phyloP scores from a whole-genome alignment of 2,888 invertebrate species.

The Ptychoptera albimana region DNA sequence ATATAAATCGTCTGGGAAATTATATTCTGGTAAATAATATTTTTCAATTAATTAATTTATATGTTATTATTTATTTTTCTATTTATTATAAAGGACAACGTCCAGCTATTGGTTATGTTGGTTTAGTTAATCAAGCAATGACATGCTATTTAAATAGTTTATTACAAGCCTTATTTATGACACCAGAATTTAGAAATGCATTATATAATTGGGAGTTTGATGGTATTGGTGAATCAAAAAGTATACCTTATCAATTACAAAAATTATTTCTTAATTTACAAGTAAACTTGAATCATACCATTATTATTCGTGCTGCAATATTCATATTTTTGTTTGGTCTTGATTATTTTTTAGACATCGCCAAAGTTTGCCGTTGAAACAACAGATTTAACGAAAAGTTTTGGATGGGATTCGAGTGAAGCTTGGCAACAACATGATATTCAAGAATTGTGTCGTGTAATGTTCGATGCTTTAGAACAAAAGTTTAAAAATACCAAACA shows the following conservation, averaged over 20 bases:
- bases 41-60: not conserved
- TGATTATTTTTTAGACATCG: conserved; percentile 42
- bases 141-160: conserved; percentile 83
- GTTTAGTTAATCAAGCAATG: conserved; percentile 81
- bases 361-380: conserved; percentile 66
- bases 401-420: conserved; percentile 80
- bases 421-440: conserved; percentile 90
- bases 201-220: conserved; percentile 71
- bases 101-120: conserved; percentile 39
- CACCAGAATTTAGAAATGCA: conserved; percentile 81
- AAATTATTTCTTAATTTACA: conserved; percentile 71
- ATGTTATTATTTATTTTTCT: conserved; percentile 3
- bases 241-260: conserved; percentile 75
- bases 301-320: conserved; percentile 6
- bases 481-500: conserved; percentile 71
- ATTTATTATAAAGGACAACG: conserved; percentile 12
- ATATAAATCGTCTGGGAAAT: conserved; percentile 5
- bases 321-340: not conserved
- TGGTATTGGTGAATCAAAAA: conserved; percentile 49
- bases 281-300: conserved; percentile 25
- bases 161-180: conserved; percentile 78
- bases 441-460: conserved; percentile 74
- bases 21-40: conserved; percentile 8
- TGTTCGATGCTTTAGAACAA: conserved; percentile 79
- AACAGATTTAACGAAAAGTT: conserved; percentile 70